Conservation (phyloP, 1,140 invertebrate genomes). For the Glossosoma conforme region DNA sequence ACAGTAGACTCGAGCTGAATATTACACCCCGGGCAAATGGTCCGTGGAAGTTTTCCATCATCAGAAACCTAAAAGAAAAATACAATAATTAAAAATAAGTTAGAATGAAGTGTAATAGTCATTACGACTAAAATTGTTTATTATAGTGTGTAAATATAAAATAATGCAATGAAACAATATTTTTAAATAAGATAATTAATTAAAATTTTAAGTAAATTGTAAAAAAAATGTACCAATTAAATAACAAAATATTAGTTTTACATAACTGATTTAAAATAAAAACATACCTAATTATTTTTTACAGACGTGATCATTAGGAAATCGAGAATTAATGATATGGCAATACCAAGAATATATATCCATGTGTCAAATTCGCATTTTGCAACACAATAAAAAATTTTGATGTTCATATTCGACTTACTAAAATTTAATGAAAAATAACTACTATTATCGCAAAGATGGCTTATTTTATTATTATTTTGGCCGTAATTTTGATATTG, state of each 20-base stretch:
- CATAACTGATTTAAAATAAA: not conserved
- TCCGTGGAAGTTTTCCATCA: conserved; percentile 63
- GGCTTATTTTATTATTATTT: too few relatives aligned
- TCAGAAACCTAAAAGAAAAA: conserved; percentile 53
- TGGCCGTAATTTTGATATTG: conserved; percentile 17
- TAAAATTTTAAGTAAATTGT: not conserved
- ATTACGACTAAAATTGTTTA: too few relatives aligned
- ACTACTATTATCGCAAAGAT: not conserved
- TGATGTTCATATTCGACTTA: not conserved
- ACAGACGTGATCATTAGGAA: not conserved
- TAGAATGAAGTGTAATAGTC: too few relatives aligned
- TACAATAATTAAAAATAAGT: conserved; percentile 1
- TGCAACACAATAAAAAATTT: not conserved
- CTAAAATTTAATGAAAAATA: not conserved
- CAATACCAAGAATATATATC: not conserved
- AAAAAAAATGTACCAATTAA: not conserved
- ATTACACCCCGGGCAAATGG: conserved; percentile 69
- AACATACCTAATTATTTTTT: not conserved
- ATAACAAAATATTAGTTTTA: not conserved
- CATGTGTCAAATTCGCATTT: not conserved
- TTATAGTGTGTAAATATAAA: too few relatives aligned
- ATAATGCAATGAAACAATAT: not conserved
- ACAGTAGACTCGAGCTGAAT: conserved; percentile 67
- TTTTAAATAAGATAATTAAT: not conserved
- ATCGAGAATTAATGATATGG: not conserved